Conservation (phyloP, 1,140 invertebrate genomes). For the Heterodera schachtii region DNA sequence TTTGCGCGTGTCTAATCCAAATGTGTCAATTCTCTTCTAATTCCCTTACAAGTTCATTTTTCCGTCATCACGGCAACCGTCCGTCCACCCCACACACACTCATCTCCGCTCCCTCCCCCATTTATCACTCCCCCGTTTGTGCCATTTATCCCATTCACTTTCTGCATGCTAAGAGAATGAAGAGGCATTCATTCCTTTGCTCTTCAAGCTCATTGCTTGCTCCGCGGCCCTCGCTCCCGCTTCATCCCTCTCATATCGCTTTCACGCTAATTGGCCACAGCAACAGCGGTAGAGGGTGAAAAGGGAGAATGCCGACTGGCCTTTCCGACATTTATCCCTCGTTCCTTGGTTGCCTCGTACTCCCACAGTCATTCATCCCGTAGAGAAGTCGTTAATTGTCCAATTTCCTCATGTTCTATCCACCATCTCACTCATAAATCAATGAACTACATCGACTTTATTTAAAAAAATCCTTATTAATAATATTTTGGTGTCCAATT, state of each 20-base stretch:
- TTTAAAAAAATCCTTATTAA: neutral
- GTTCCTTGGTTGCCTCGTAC: neutral
- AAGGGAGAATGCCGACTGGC: neutral
- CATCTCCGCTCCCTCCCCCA: neutral
- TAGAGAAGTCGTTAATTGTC: neutral
- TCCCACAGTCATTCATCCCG: neutral
- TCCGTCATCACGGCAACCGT: neutral
- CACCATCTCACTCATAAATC: no score
- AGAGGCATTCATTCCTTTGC: neutral
- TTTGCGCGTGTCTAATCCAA: neutral
- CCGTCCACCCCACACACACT: neutral
- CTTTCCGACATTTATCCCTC: neutral
- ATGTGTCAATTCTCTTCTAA: neutral
- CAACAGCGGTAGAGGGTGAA: neutral
- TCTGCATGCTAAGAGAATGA: neutral
- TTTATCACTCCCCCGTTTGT: neutral
- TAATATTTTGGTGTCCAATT: neutral
- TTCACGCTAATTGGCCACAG: conserved; percentile 4
- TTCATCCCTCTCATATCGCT: neutral
- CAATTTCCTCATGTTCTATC: neutral
- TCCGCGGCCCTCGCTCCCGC: neutral
- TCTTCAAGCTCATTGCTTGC: neutral
- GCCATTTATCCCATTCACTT: conserved; percentile 5
- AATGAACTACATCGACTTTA: no score
- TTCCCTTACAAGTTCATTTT: neutral